phyloP scores from a whole-genome alignment of 2,888 invertebrate genomes.

The Zhuqinia jingwanae region DNA sequence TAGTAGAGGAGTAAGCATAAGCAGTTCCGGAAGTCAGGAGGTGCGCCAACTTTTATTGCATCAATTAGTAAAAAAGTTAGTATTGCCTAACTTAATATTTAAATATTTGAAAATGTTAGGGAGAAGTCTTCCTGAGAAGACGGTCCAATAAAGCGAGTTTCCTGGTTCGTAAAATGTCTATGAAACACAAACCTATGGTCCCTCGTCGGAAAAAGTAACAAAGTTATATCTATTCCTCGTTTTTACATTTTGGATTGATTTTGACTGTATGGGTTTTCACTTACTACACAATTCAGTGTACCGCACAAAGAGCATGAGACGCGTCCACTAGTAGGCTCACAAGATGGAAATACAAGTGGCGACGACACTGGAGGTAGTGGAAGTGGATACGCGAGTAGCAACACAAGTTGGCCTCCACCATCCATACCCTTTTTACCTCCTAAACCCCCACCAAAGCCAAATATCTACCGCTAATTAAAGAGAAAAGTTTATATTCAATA shows the following conservation, averaged over 20 bases:
- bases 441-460: not conserved
- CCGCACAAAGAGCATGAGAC: not conserved
- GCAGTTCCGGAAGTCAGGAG: too few relatives aligned
- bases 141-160: constrained; percentile 12
- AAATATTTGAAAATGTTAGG: constrained; percentile 3
- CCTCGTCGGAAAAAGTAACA: constrained; percentile 59
- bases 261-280: too few relatives aligned
- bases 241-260: too few relatives aligned
- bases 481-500: not conserved
- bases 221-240: too few relatives aligned
- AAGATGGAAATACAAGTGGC: not conserved
- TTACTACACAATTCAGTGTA: too few relatives aligned
- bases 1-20: too few relatives aligned
- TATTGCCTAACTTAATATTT: too few relatives aligned
- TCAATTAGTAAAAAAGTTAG: not conserved
- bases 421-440: not conserved
- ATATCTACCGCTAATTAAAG: too few relatives aligned
- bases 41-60: too few relatives aligned
- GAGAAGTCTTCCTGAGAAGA: constrained; percentile 28
- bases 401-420: not conserved
- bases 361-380: not conserved
- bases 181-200: constrained; percentile 45
- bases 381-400: not conserved
- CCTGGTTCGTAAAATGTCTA: constrained; percentile 22
- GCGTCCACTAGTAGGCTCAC: not conserved